A percentile compares a stretch with the other conserved stretches of the same genome.
Evolutionary conservation across 1,140 invertebrate genomes (phyloP).

Genomic region (Hyles euphorbiae): DNA sequence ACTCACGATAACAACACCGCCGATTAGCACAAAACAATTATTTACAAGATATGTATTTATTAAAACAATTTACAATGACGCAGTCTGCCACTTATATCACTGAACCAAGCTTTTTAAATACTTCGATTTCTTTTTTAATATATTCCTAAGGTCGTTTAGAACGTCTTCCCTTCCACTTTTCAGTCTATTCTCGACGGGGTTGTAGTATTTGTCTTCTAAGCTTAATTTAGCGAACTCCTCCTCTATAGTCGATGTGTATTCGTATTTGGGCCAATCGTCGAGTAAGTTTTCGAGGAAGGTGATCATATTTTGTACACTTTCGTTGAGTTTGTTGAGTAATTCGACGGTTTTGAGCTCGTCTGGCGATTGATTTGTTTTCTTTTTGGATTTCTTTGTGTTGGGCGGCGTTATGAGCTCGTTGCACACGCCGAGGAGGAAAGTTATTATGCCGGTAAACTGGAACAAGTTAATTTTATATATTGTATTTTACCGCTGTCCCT

Average conservation of each 20-base stretch:
- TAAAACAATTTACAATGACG: constrained; percentile 31
- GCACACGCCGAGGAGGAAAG: constrained; percentile 55
- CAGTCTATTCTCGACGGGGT: constrained; percentile 45
- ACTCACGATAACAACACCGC: background rate
- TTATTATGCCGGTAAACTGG: constrained; percentile 60
- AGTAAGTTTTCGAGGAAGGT: constrained; percentile 42
- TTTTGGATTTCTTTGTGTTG: constrained; percentile 54
- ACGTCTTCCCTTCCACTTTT: constrained; percentile 44
- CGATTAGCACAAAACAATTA: constrained; percentile 21
- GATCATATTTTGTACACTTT: constrained; percentile 41
- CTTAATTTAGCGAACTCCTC: constrained; percentile 34
- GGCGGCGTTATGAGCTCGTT: constrained; percentile 45
- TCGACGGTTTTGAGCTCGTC: constrained; percentile 47
- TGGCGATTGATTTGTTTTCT: constrained; percentile 53
- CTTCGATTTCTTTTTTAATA: constrained; percentile 55
- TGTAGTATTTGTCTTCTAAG: constrained; percentile 37
- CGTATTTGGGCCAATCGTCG: constrained; percentile 47
- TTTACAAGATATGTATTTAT: constrained; percentile 54
- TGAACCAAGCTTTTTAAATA: constrained; percentile 51
- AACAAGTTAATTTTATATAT: constrained; percentile 8
- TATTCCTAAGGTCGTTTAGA: constrained; percentile 45
- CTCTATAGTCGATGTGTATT: constrained; percentile 35
- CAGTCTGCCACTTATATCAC: constrained; percentile 23
- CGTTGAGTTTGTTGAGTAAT: constrained; percentile 48
- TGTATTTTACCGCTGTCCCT: too few relatives aligned